Percentiles rank a stretch among this genome's conserved stretches.
Evolutionary conservation across 2,113 vertebrate species (phyloP).

Genomic region (Prochilodus magdalenae): DNA sequence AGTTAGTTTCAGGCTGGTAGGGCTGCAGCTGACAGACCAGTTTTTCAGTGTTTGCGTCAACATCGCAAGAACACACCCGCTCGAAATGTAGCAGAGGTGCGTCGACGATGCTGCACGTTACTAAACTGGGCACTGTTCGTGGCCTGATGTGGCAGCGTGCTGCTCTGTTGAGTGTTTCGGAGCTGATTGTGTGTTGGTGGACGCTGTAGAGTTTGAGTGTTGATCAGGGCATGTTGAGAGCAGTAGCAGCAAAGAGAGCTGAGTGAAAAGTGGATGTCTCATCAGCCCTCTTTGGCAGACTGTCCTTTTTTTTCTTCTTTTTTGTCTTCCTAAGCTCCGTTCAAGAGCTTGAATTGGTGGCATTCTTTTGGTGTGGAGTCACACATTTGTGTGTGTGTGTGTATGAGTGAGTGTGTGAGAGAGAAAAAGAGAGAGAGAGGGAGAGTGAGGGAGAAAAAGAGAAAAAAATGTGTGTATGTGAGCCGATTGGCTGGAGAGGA

Average conservation of each 20-base stretch:
- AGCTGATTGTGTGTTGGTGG: background rate
- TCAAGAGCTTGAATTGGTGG: slow-evolving; percentile 61
- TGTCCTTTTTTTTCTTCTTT: slow-evolving; percentile 38
- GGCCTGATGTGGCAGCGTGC: background rate
- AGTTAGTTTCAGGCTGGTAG: slow-evolving; percentile 26
- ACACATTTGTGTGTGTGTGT: slow-evolving; percentile 46
- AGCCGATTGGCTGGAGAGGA: slow-evolving; percentile 36
- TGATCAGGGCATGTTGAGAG: slow-evolving; percentile 3
- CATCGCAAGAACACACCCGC: slow-evolving; percentile 18
- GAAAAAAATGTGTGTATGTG: slow-evolving; percentile 22
- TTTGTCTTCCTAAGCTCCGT: slow-evolving; percentile 52
- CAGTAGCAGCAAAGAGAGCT: background rate
- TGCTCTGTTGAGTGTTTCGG: background rate
- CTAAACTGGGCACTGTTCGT: background rate
- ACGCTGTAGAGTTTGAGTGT: background rate
- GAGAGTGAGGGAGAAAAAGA: slow-evolving; percentile 10
- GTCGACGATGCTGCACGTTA: background rate
- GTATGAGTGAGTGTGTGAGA: background rate
- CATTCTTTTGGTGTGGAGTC: slow-evolving; percentile 67
- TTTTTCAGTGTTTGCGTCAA: slow-evolving; percentile 40
- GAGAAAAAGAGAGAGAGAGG: slow-evolving; percentile 16
- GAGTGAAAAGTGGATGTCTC: slow-evolving; percentile 29
- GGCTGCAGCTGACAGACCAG: slow-evolving; percentile 40
- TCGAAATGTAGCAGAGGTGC: background rate
- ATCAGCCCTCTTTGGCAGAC: slow-evolving; percentile 43